These are phyloP conservation scores for Piscicola geometra DNA, from an alignment of 2,888 invertebrate genomes.

Conservation along the genomic window DNA sequence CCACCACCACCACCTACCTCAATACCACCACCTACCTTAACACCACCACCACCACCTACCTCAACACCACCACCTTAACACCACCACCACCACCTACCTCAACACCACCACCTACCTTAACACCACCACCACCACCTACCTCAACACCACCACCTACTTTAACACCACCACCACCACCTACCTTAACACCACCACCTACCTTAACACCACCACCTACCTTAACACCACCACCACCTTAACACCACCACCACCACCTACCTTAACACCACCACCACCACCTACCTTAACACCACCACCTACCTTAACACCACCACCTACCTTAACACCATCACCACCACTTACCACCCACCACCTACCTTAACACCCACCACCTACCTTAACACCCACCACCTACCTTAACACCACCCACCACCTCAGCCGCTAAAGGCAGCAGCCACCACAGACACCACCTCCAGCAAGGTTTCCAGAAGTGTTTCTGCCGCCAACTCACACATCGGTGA, in stretches of 20 bases:
- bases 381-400: neutral
- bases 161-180: too few relatives aligned
- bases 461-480: constrained; percentile 15
- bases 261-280: neutral
- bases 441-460: neutral
- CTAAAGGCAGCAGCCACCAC: neutral
- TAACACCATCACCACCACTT: neutral
- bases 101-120: too few relatives aligned
- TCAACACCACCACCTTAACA: too few relatives aligned
- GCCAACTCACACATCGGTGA: constrained; percentile 14
- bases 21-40: neutral
- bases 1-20: neutral
- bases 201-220: neutral
- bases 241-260: too few relatives aligned
- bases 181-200: neutral
- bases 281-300: neutral
- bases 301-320: neutral
- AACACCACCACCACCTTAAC: neutral
- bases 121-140: too few relatives aligned
- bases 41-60: too few relatives aligned
- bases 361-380: neutral
- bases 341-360: neutral
- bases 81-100: too few relatives aligned
- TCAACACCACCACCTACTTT: too few relatives aligned
- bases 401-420: neutral